phyloP scores from a whole-genome alignment of 2,113 vertebrate genomes.

The Centropus unirufus region DNA sequence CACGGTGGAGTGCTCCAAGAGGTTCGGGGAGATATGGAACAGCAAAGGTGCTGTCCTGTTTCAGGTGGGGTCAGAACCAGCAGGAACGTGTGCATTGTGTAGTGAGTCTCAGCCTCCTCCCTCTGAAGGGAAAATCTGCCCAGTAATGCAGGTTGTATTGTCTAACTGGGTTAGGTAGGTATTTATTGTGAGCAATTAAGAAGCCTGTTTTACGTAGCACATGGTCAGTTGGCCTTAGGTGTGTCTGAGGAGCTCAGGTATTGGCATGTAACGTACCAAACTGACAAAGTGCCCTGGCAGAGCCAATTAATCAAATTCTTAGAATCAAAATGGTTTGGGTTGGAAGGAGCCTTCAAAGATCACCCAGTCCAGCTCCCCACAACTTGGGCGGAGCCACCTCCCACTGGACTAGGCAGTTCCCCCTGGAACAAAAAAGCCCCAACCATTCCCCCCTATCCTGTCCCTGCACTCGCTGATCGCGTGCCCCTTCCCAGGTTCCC shows the following conservation, averaged over 20 bases:
- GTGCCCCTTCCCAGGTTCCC: too few relatives aligned
- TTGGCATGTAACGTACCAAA: background rate
- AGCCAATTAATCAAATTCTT: background rate
- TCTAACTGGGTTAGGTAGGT: background rate
- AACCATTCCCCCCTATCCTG: too few relatives aligned
- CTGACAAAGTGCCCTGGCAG: background rate
- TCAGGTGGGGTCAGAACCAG: background rate
- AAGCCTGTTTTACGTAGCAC: background rate
- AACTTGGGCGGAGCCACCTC: too few relatives aligned
- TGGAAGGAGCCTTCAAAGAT: too few relatives aligned
- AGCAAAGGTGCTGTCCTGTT: background rate
- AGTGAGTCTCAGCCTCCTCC: background rate
- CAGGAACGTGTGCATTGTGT: background rate
- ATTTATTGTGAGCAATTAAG: background rate
- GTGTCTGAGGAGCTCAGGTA: background rate
- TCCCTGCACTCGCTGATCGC: too few relatives aligned
- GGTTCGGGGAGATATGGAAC: background rate
- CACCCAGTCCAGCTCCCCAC: too few relatives aligned
- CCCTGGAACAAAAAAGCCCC: too few relatives aligned
- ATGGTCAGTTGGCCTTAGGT: background rate
- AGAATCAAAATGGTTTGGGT: too few relatives aligned
- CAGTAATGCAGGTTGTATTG: rapidly evolving
- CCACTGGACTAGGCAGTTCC: too few relatives aligned
- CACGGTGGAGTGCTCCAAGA: background rate
- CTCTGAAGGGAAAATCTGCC: background rate